Conservation (phyloP, 2,888 invertebrate genomes). For the Drosophila suboccidentalis region DNA sequence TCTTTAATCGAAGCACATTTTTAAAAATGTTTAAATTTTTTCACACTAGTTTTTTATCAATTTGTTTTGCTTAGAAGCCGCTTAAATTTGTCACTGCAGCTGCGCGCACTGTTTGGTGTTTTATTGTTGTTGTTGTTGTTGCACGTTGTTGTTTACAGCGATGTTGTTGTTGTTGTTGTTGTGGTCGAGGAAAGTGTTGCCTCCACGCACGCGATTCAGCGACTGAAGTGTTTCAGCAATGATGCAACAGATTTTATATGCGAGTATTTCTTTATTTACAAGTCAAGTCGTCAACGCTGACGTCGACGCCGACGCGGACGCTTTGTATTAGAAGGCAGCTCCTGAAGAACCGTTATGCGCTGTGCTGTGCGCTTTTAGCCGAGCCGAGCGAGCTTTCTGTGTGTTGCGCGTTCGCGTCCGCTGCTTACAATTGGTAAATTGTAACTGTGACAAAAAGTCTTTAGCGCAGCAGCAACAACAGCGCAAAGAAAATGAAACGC, state of each 20-base stretch:
- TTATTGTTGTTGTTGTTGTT: slow-evolving; percentile 29
- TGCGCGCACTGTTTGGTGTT: slow-evolving; percentile 55
- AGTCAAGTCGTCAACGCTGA: slow-evolving; percentile 71
- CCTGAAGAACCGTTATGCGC: slow-evolving; percentile 76
- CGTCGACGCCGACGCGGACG: slow-evolving; percentile 44
- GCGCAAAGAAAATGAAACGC: slow-evolving; percentile 70
- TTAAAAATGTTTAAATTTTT: slow-evolving; percentile 18
- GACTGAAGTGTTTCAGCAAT: slow-evolving; percentile 86
- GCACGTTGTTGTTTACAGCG: slow-evolving; percentile 9
- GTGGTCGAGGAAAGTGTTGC: slow-evolving; percentile 69
- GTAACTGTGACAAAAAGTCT: slow-evolving; percentile 84
- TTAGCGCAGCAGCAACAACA: slow-evolving; percentile 59
- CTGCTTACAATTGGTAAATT: slow-evolving; percentile 84
- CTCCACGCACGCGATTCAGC: slow-evolving; percentile 84
- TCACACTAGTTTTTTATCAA: slow-evolving; percentile 16
- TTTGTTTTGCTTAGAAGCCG: slow-evolving; percentile 31
- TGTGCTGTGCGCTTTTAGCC: slow-evolving; percentile 10
- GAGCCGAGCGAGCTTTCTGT: slow-evolving; percentile 49
- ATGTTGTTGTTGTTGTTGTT: slow-evolving; percentile 49
- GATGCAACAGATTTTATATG: slow-evolving; percentile 86
- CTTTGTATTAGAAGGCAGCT: slow-evolving; percentile 75
- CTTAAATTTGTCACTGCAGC: slow-evolving; percentile 43
- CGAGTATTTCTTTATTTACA: slow-evolving; percentile 78
- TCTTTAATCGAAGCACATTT: slow-evolving; percentile 35
- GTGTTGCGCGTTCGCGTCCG: slow-evolving; percentile 74